phyloP scores from a whole-genome alignment of 2,113 vertebrate species.

The Paramormyrops kingsleyae region DNA sequence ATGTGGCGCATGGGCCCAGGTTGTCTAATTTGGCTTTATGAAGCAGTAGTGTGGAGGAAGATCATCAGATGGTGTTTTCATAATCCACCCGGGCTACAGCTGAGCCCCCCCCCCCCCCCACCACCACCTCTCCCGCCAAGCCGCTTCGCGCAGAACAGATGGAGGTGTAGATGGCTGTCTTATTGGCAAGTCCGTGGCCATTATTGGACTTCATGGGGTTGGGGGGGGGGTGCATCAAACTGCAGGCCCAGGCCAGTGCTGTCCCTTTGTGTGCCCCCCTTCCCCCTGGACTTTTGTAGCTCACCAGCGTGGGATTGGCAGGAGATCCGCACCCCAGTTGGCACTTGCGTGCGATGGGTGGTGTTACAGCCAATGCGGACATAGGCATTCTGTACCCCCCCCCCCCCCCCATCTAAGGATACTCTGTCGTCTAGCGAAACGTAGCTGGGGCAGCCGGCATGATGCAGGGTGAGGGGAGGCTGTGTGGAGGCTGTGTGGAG shows the following conservation, averaged over 20 bases:
- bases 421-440: neutral
- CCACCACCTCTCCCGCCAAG: neutral
- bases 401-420: too few species aligned
- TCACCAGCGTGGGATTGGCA: neutral
- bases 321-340: neutral
- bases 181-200: neutral
- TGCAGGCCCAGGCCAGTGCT: neutral
- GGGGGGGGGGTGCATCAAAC: neutral
- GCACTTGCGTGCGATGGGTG: neutral
- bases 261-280: neutral
- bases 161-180: neutral
- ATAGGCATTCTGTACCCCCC: neutral
- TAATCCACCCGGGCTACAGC: constrained; percentile 1
- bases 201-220: neutral
- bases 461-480: neutral
- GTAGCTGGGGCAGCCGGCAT: neutral
- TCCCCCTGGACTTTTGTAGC: neutral
- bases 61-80: constrained; percentile 9
- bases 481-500: neutral
- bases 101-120: neutral
- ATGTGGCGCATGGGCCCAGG: neutral
- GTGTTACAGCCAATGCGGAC: neutral
- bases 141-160: neutral
- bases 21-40: neutral
- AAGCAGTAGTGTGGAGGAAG: neutral